Evolutionary conservation across 2,113 vertebrate genomes (phyloP).

Genomic region (Rattus rattus): DNA sequence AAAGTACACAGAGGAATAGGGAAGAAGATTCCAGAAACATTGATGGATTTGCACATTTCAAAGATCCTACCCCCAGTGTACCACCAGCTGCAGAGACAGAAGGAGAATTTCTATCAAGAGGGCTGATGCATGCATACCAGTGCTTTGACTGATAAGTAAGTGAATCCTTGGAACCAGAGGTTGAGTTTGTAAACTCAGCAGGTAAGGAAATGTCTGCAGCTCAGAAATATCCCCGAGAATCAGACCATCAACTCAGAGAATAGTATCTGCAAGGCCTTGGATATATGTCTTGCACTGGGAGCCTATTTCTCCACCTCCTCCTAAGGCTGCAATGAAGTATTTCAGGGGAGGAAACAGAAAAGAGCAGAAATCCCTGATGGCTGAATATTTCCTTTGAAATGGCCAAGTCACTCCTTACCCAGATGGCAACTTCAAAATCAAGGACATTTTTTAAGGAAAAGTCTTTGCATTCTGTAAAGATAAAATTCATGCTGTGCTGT

Average conservation of each 20-base stretch:
- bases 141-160: neutral
- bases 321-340: neutral
- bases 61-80: conserved; percentile 24
- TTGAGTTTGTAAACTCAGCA: neutral
- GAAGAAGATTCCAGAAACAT: conserved; percentile 31
- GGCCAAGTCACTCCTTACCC: neutral
- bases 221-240: neutral
- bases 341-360: neutral
- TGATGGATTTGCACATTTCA: conserved; percentile 31
- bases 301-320: conserved; percentile 29
- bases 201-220: neutral
- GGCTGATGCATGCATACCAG: conserved; percentile 4
- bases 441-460: neutral
- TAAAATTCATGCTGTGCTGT: neutral
- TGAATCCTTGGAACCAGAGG: neutral
- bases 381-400: conserved; percentile 49
- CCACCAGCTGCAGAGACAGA: neutral
- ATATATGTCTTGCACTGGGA: neutral
- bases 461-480: conserved; percentile 15
- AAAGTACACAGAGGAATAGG: conserved; percentile 73
- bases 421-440: conserved; percentile 38
- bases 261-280: neutral
- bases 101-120: conserved; percentile 45
- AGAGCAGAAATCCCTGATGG: neutral
- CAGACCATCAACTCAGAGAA: neutral